phyloP scores from a whole-genome alignment of 2,888 invertebrate genomes.

The Empis livida region DNA sequence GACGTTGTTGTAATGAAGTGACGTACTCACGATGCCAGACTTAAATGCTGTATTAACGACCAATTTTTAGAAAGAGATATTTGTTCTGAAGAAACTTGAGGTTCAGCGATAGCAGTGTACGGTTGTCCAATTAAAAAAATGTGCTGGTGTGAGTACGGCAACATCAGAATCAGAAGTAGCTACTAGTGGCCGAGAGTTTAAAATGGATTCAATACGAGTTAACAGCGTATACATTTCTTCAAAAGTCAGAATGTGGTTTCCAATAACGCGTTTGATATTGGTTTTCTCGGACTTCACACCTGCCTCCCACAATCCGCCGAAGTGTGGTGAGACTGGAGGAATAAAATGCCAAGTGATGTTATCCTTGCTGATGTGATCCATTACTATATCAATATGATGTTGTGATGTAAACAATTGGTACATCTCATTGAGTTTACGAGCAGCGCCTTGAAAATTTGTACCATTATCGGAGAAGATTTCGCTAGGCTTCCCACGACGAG shows the following conservation, averaged over 20 bases:
- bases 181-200: neutral
- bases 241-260: conserved; percentile 5
- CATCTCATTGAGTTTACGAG: conserved; percentile 3
- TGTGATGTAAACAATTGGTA: conserved; percentile 6
- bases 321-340: conserved; percentile 3
- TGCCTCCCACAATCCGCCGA: too few species aligned
- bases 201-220: conserved; percentile 10
- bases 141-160: conserved; percentile 4
- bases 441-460: too few species aligned
- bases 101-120: conserved; percentile 4
- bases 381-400: neutral
- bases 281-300: conserved; percentile 4
- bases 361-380: neutral
- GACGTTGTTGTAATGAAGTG: too few species aligned
- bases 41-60: too few species aligned
- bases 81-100: too few species aligned
- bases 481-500: neutral
- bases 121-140: conserved; percentile 7
- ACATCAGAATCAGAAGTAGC: conserved; percentile 6
- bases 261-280: conserved; percentile 9
- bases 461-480: neutral
- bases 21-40: too few species aligned
- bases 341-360: conserved; percentile 6
- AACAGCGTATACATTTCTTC: conserved; percentile 11
- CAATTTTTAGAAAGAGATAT: too few species aligned